phyloP scores from a whole-genome alignment of 2,888 invertebrate species.

The Tuberolachnus salignus region DNA sequence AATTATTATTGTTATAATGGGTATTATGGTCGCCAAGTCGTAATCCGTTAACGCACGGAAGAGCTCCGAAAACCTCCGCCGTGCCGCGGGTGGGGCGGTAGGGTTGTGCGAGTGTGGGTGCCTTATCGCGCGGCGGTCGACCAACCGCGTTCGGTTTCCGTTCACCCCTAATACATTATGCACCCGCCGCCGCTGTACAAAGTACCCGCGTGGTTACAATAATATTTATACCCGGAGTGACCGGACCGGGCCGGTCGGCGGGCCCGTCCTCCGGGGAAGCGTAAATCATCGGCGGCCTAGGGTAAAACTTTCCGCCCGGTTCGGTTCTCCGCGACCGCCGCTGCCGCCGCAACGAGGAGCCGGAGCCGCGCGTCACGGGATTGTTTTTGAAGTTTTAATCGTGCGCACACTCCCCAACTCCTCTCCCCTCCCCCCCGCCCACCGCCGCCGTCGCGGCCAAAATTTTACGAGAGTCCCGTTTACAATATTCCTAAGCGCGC shows the following conservation, averaged over 20 bases:
- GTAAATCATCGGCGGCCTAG: conserved; percentile 45
- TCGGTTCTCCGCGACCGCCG: neutral
- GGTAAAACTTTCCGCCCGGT: conserved; percentile 45
- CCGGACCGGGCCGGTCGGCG: conserved; percentile 2
- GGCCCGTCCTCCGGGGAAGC: conserved; percentile 32
- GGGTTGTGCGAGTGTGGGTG: too few relatives aligned
- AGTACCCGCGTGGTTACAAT: neutral
- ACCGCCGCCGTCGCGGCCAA: too few relatives aligned
- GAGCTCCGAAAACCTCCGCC: too few relatives aligned
- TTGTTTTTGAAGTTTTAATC: neutral
- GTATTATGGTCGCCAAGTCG: neutral
- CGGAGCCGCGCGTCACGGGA: neutral
- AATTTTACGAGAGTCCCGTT: neutral
- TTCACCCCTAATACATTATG: too few relatives aligned
- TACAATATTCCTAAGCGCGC: too few relatives aligned
- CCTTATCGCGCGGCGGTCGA: conserved; percentile 32
- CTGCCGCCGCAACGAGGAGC: neutral
- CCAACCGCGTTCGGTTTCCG: conserved; percentile 54
- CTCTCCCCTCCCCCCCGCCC: too few relatives aligned
- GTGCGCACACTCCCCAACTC: neutral
- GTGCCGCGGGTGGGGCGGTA: too few relatives aligned
- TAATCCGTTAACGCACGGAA: too few relatives aligned
- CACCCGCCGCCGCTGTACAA: neutral
- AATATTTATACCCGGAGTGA: neutral
- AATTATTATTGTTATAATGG: too few relatives aligned